phyloP scores from a whole-genome alignment of 1,140 invertebrate genomes.

The Pteromalus puparum region DNA sequence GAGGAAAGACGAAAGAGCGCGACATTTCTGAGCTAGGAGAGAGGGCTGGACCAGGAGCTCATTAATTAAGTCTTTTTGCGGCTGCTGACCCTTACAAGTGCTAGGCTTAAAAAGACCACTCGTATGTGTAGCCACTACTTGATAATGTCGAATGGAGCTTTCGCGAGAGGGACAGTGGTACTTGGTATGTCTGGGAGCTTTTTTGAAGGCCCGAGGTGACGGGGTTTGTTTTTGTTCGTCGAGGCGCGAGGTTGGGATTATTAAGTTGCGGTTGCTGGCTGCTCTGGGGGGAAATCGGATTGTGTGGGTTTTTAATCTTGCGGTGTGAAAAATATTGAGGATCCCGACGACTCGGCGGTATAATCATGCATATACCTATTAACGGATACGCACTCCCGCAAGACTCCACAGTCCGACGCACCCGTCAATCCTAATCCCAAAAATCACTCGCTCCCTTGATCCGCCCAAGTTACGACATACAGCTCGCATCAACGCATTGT shows the following conservation, averaged over 20 bases:
- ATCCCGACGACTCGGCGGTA: no score
- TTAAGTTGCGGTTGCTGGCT: background rate
- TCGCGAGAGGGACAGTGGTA: background rate
- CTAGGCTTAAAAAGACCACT: constrained; percentile 50
- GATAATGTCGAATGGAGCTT: constrained; percentile 15
- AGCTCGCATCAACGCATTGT: background rate
- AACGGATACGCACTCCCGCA: no score
- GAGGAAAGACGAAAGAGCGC: constrained; percentile 63
- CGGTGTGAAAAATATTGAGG: no score
- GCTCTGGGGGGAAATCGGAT: background rate
- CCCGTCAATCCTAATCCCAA: background rate
- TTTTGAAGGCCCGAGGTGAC: background rate
- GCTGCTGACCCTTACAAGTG: constrained; percentile 73
- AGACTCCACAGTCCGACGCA: no score
- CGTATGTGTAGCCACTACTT: background rate
- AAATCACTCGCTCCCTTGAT: background rate
- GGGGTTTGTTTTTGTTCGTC: background rate
- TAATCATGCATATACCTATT: no score
- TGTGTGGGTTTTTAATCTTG: background rate
- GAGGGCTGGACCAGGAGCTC: constrained; percentile 54
- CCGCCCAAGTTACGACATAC: background rate
- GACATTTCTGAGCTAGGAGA: constrained; percentile 44
- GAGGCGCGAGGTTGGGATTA: background rate
- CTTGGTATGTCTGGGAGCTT: background rate
- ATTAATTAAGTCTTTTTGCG: constrained; percentile 76